A percentile compares a stretch with the other conserved stretches of the same genome.
phyloP scores from a whole-genome alignment of 2,113 vertebrate genomes.

The Albula goreensis region DNA sequence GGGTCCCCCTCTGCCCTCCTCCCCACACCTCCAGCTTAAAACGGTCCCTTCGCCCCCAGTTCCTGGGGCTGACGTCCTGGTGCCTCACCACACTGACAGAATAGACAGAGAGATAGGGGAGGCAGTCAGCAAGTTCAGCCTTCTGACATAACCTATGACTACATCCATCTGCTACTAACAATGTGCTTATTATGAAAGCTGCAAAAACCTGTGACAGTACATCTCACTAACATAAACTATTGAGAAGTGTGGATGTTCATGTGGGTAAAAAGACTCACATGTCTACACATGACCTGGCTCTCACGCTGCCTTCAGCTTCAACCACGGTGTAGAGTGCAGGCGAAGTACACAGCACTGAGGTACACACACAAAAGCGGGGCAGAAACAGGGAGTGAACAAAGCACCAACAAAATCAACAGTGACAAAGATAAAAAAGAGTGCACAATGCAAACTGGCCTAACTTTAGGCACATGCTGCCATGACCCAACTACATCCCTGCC shows the following conservation, averaged over 20 bases:
- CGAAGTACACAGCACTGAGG: slow-evolving; percentile 60
- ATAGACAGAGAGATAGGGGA: slow-evolving; percentile 18
- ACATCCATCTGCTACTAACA: background rate
- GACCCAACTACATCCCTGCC: background rate
- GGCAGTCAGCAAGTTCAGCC: background rate
- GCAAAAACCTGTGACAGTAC: background rate
- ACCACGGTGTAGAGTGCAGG: slow-evolving; percentile 63
- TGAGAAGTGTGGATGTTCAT: background rate
- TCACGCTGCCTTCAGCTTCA: slow-evolving; percentile 63
- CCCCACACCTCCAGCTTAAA: slow-evolving; percentile 65
- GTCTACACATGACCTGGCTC: slow-evolving; percentile 64
- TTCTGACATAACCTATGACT: background rate
- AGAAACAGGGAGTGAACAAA: background rate
- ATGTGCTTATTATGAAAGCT: background rate
- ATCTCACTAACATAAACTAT: too few relatives aligned
- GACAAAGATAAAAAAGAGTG: background rate
- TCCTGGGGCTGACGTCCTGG: slow-evolving; percentile 49
- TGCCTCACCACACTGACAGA: slow-evolving; percentile 61
- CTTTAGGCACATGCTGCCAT: background rate
- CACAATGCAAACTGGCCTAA: background rate
- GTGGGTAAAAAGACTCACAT: slow-evolving; percentile 53
- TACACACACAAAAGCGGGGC: background rate
- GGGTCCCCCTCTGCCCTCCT: slow-evolving; percentile 49
- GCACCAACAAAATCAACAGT: background rate
- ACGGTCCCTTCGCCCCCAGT: slow-evolving; percentile 56